phyloP scores from a whole-genome alignment of 1,140 invertebrate genomes.

The Drosophila punjabiensis region DNA sequence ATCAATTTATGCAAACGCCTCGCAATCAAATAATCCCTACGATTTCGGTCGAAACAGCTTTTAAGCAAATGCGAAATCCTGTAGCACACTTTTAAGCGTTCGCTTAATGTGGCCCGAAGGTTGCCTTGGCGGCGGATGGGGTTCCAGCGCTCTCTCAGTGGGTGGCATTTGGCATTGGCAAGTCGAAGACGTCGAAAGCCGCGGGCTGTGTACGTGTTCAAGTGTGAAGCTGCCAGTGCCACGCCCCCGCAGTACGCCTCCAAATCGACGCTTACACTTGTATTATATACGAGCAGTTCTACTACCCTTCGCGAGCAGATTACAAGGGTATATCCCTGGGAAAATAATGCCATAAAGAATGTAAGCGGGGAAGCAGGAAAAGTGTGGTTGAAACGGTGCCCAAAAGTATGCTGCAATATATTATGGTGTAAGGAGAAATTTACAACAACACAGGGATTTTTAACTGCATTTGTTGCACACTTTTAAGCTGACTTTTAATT shows the following conservation, averaged over 20 bases:
- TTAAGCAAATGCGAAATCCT: slow-evolving; percentile 78
- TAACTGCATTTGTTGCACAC: neutral
- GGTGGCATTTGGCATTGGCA: slow-evolving; percentile 37
- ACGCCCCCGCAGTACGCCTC: slow-evolving; percentile 50
- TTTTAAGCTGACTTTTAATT: neutral
- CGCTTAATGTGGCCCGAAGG: slow-evolving; percentile 59
- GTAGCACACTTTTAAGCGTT: slow-evolving; percentile 73
- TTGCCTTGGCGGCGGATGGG: slow-evolving; percentile 1
- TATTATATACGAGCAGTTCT: slow-evolving; percentile 37
- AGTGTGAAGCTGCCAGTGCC: slow-evolving; percentile 72
- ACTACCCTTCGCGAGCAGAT: neutral
- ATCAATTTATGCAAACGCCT: slow-evolving; percentile 77
- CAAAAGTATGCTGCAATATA: neutral
- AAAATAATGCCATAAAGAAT: no score
- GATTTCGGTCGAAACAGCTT: slow-evolving; percentile 70
- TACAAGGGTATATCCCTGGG: slow-evolving; percentile 3
- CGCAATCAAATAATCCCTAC: slow-evolving; percentile 49
- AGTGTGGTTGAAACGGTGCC: neutral
- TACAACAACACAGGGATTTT: neutral
- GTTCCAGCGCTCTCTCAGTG: slow-evolving; percentile 10
- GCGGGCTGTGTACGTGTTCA: slow-evolving; percentile 73
- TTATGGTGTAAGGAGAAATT: no score
- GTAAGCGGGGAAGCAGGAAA: neutral
- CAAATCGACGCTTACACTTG: slow-evolving; percentile 71
- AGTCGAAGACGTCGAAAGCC: slow-evolving; percentile 52